A percentile compares a stretch with the other conserved stretches of the same genome.
These are phyloP conservation scores for Pseudois nayaur DNA, from an alignment of 2,113 vertebrate species.

Conservation along the genomic window DNA sequence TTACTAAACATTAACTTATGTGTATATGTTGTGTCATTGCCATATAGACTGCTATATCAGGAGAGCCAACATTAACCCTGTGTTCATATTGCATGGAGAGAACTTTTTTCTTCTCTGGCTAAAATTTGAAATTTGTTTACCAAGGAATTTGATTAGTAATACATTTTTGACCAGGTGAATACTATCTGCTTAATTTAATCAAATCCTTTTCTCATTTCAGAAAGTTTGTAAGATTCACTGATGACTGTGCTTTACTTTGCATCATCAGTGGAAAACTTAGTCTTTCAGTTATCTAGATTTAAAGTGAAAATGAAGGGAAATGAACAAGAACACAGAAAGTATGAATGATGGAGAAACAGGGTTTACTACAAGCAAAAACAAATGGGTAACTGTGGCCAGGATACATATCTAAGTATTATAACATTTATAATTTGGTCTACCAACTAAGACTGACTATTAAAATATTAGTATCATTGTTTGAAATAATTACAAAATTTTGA, in stretches of 20 bases:
- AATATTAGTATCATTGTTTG: background rate
- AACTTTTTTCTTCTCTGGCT: background rate
- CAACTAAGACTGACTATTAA: background rate
- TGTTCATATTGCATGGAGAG: background rate
- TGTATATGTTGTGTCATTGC: background rate
- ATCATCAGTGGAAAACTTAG: background rate
- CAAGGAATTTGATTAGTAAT: background rate
- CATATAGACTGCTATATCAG: background rate
- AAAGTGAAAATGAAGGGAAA: background rate
- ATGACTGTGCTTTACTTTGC: background rate
- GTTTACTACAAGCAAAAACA: background rate
- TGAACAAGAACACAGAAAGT: background rate
- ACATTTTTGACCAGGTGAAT: constrained; percentile 4
- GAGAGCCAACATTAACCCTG: constrained; percentile 7
- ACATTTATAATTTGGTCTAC: background rate
- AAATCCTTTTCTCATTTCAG: constrained; percentile 9
- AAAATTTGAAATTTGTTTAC: constrained; percentile 21
- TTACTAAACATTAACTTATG: constrained; percentile 35
- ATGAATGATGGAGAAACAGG: background rate
- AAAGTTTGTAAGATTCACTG: background rate
- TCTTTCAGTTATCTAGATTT: background rate
- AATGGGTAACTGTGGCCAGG: background rate
- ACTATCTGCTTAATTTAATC: background rate
- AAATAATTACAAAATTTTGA: background rate
- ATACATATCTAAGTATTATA: background rate